Evolutionary conservation across 2,888 invertebrate species (phyloP).

Genomic region (Catocala nupta): DNA sequence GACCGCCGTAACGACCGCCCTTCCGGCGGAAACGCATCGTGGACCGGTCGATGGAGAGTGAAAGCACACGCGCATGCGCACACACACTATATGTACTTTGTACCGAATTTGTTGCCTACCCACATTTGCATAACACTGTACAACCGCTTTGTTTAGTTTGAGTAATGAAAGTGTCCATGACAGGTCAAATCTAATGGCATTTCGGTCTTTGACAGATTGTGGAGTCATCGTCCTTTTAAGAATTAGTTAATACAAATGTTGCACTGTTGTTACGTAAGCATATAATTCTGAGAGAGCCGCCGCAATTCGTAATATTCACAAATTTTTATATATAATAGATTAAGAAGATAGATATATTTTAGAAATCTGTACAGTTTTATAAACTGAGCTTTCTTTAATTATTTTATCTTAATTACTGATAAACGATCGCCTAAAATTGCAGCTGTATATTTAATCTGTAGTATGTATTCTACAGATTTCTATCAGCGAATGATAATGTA

Average conservation of each 20-base stretch:
- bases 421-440: slow-evolving; percentile 21
- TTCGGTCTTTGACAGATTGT: slow-evolving; percentile 15
- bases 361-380: slow-evolving; percentile 3
- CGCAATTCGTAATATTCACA: too few species aligned
- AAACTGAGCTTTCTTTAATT: neutral
- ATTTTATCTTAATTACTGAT: slow-evolving; percentile 27
- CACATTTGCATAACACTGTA: slow-evolving; percentile 42
- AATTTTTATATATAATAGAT: neutral
- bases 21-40: slow-evolving; percentile 59
- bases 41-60: slow-evolving; percentile 61
- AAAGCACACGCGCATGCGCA: slow-evolving; percentile 59
- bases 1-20: slow-evolving; percentile 36
- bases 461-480: slow-evolving; percentile 50
- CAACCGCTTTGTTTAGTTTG: slow-evolving; percentile 25
- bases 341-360: neutral
- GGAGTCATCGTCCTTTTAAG: slow-evolving; percentile 21
- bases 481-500: slow-evolving; percentile 27
- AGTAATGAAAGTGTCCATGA: slow-evolving; percentile 28
- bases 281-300: too few species aligned
- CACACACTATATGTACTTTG: slow-evolving; percentile 33
- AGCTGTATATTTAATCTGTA: slow-evolving; percentile 18
- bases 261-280: too few species aligned
- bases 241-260: slow-evolving; percentile 8
- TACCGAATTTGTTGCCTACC: slow-evolving; percentile 50
- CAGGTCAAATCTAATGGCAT: slow-evolving; percentile 16